phyloP scores from a whole-genome alignment of 2,888 invertebrate genomes.

The Spisula solida region DNA sequence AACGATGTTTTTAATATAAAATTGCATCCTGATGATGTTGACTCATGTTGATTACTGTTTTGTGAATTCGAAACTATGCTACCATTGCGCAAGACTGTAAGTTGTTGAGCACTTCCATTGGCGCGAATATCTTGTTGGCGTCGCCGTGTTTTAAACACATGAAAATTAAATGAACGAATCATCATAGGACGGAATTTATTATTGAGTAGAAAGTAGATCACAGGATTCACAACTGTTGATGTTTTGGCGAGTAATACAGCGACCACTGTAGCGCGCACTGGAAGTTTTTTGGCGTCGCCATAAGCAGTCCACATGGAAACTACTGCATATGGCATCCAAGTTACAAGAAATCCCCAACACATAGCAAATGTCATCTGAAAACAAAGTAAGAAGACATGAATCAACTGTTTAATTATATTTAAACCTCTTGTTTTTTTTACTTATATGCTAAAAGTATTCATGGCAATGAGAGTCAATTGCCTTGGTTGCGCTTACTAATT shows the following conservation, averaged over 20 bases:
- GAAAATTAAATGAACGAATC: conserved; percentile 28
- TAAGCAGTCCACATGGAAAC: conserved; percentile 76
- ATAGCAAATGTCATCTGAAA: conserved; percentile 76
- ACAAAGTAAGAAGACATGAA: neutral
- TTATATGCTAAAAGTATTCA: too few relatives aligned
- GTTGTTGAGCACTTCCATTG: conserved; percentile 2
- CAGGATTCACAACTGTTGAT: conserved; percentile 48
- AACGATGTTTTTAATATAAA: neutral
- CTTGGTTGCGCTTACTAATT: too few relatives aligned
- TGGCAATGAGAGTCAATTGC: too few relatives aligned
- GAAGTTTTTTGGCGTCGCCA: conserved; percentile 45
- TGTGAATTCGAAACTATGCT: neutral
- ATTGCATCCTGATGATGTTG: neutral
- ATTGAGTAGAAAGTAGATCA: conserved; percentile 40
- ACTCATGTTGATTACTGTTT: neutral
- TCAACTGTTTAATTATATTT: too few relatives aligned
- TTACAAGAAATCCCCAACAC: conserved; percentile 73
- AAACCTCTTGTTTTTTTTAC: too few relatives aligned
- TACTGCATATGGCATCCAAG: conserved; percentile 77
- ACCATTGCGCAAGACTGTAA: neutral
- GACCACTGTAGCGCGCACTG: conserved; percentile 36
- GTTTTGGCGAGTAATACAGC: conserved; percentile 42
- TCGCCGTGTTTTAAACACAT: conserved; percentile 45
- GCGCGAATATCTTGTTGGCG: neutral
- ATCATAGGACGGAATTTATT: conserved; percentile 40